phyloP scores from a whole-genome alignment of 2,888 invertebrate genomes.

The Luffia ferchaultella region DNA sequence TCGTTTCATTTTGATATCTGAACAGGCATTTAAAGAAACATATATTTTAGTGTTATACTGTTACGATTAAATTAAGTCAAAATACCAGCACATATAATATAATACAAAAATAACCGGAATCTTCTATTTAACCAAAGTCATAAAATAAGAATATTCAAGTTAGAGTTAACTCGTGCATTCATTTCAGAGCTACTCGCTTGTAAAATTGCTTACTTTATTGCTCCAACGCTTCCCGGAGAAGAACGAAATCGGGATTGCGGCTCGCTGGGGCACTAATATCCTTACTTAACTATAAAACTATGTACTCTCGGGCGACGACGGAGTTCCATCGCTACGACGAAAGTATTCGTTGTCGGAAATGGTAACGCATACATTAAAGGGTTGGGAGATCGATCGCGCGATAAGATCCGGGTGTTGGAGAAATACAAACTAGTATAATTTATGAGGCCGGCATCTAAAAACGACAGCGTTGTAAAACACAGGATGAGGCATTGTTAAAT shows the following conservation, averaged over 20 bases:
- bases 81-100: too few relatives aligned
- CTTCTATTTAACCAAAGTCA: constrained; percentile 20
- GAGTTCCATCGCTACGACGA: constrained; percentile 22
- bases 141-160: constrained; percentile 44
- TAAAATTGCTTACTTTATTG: constrained; percentile 54
- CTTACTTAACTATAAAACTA: constrained; percentile 15
- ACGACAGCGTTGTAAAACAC: constrained; percentile 45
- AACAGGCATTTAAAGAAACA: too few relatives aligned
- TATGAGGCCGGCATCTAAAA: constrained; percentile 41
- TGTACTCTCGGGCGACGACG: constrained; percentile 10
- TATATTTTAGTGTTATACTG: too few relatives aligned
- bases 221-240: constrained; percentile 34
- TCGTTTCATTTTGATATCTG: too few relatives aligned
- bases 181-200: constrained; percentile 46
- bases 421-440: constrained; percentile 56
- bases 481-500: constrained; percentile 52
- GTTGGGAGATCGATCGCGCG: constrained; percentile 51
- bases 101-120: too few relatives aligned
- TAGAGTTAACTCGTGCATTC: constrained; percentile 39
- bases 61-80: too few relatives aligned
- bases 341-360: constrained; percentile 36
- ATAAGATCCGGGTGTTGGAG: constrained; percentile 45
- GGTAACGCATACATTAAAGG: constrained; percentile 52
- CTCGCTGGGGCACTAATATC: constrained; percentile 11
- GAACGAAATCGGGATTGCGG: constrained; percentile 22